phyloP scores from a whole-genome alignment of 2,888 invertebrate species.

The Parnassius glacialis region DNA sequence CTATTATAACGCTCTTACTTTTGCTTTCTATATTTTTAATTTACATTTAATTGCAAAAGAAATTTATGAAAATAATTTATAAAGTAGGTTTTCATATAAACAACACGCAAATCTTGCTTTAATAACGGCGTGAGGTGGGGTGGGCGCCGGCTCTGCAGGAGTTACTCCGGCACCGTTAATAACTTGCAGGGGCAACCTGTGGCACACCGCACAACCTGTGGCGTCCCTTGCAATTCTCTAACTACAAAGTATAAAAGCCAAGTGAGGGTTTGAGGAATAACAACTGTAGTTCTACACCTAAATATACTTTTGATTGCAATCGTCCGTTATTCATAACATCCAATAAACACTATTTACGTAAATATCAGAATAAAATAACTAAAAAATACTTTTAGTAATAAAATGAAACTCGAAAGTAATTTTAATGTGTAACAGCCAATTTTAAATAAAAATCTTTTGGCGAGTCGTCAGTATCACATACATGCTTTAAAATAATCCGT shows the following conservation, averaged over 20 bases:
- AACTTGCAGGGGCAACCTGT: conserved; percentile 60
- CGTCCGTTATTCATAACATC: too few relatives aligned
- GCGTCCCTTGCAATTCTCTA: conserved; percentile 32
- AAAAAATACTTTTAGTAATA: too few relatives aligned
- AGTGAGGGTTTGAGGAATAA: conserved; percentile 7
- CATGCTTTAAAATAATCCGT: too few relatives aligned
- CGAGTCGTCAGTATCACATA: too few relatives aligned
- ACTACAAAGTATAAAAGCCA: conserved; percentile 19
- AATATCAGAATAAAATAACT: too few relatives aligned
- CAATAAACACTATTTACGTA: too few relatives aligned
- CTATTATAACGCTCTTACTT: too few relatives aligned
- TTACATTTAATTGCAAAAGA: background rate
- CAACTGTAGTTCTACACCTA: conserved; percentile 2
- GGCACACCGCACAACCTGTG: conserved; percentile 52
- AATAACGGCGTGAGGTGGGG: conserved; percentile 16
- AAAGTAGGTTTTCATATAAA: conserved; percentile 9
- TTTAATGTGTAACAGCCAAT: too few relatives aligned
- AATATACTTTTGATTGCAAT: too few relatives aligned
- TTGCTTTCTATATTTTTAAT: too few relatives aligned
- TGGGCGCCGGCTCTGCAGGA: conserved; percentile 30
- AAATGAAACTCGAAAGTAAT: too few relatives aligned
- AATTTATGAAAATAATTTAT: background rate
- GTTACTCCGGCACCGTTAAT: conserved; percentile 52
- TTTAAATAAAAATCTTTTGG: too few relatives aligned
- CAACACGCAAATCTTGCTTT: conserved; percentile 13